Base-by-base conservation (phyloP, 2,888 invertebrate genomes). In the Phengaris alcon region DNA sequence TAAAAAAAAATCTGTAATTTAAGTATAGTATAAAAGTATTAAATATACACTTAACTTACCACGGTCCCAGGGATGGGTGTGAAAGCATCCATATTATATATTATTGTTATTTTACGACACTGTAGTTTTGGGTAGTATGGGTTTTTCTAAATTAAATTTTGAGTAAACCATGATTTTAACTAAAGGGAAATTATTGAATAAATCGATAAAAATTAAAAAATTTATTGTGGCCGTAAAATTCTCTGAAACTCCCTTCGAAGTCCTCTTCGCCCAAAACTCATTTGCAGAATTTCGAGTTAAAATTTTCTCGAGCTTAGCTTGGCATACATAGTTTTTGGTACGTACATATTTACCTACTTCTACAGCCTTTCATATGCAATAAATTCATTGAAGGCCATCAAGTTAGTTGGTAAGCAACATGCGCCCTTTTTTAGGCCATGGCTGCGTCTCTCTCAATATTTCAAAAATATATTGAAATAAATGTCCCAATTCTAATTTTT, bases 401-500 rank as follows among this genome's bases (percentile, higher is more conserved):
- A 44, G 64, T 64, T 64, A 64, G 12, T 64, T 64, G 64, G 64
- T 64, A 64, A 64, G 35, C 64, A 44, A 64, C 35, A 64, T 44
- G 64, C 64, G 64, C 64, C 64, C 35, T 64, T 64, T 64, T 64
- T 44, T 64, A 64, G 64, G 64, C 64, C 64, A 44, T 7, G 35
- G 64, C 22, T 22, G 22, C 22, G 22, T 22, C 22, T 22, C 22
- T 12, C 35, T 64, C 15, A 35, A 44, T 64, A 35, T 64, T 35
- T 12, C 64, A 59, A 59, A 10, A 22, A 59, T 9, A 10, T 10
- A 15, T 57, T 59, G 8, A 4, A 59, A 59, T 22, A 15, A 57
- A 57, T 48, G 48, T 48, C 6, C 48, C 6, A 48, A 7, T 48
- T 48, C 8, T 4, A 48, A 0, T 22, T 22, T 22, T 22, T 22